Evolutionary conservation across 2,113 vertebrate genomes (phyloP), one percentile per base, ranked within the genome.

Genomic region (Chlamydotis undulata): DNA sequence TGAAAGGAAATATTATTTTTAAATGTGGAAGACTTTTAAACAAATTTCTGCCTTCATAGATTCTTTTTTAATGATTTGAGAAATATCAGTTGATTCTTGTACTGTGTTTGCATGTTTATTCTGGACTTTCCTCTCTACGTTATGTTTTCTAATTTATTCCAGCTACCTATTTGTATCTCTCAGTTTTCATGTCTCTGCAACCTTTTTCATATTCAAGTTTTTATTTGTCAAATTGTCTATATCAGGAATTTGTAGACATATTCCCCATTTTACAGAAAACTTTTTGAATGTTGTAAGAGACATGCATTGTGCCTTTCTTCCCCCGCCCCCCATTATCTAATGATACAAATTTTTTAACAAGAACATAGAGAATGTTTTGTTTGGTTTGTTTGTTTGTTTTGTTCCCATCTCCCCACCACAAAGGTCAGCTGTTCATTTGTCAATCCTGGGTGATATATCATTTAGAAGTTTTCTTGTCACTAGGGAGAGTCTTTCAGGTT

Each of bases 351-450:
- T 60, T 88, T 63, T 53, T 31, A 15, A 63, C 15, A 43, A 37
- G 26, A 73, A 73, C 18, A 24, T 0, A 2, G 2, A 1, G 6
- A n/a, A 28, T 52, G 4, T 53, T 57, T 71, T 12, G 3, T 37
- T 90, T 68, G 9, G 8, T 12, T 69, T 25, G 7, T 6, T 69
- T 74, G 14, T 61, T 61, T 31, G 13, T 50, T 82, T 28, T 17
- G 4, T 26, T 60, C 25, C 17, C 14, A 43, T 73, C 5, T 2
- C 1, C 8, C 9, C 10, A 4, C 6, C 23, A 6, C 6, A 31
- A 56, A 41, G 12, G 12, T 83, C 49, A 87, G 10, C 15, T 61
- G 7, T 75, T 79, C 31, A 67, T 7, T 33, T 86, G 16, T 31
- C 35, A 75, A 1, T 83, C 6, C 19, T 56, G 31, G 13, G 14